Conservation (phyloP, 2,113 vertebrate genomes). For the Haplochromis vanheusdeni region DNA sequence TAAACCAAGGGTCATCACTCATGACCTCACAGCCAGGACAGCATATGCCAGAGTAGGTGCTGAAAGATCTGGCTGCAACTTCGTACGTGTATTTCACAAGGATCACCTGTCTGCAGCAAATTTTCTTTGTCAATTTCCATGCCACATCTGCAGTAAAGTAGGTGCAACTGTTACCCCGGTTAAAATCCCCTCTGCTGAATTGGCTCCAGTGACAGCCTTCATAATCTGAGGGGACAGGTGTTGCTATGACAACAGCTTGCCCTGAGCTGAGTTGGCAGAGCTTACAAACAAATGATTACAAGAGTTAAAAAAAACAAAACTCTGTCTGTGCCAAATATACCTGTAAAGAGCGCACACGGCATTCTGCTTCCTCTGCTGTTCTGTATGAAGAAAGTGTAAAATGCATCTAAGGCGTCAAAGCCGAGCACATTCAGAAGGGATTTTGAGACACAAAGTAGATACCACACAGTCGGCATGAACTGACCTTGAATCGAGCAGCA, state of each 20-base stretch:
- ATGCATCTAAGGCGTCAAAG: background rate
- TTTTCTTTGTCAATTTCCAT: background rate
- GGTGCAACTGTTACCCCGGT: background rate
- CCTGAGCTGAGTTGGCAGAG: conserved; percentile 38
- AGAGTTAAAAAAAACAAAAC: conserved; percentile 4
- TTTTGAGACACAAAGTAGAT: background rate
- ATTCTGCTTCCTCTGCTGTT: background rate
- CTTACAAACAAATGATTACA: conserved; percentile 53
- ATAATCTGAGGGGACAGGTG: conserved; percentile 51
- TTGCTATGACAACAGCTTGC: conserved; percentile 58
- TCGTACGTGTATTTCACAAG: background rate
- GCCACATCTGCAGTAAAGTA: background rate
- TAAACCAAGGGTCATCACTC: background rate
- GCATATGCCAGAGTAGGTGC: background rate
- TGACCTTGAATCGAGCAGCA: conserved; percentile 1
- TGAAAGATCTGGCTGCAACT: background rate
- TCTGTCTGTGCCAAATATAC: conserved; percentile 16
- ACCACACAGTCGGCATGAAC: background rate
- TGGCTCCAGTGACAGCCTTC: conserved; percentile 23
- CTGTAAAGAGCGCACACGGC: background rate
- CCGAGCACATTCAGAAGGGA: background rate
- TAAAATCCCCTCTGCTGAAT: conserved; percentile 37
- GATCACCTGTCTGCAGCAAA: background rate
- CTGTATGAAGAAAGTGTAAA: background rate
- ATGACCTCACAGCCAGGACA: background rate